phyloP scores from a whole-genome alignment of 2,113 vertebrate species.

The Phrynocephalus versicolor region DNA sequence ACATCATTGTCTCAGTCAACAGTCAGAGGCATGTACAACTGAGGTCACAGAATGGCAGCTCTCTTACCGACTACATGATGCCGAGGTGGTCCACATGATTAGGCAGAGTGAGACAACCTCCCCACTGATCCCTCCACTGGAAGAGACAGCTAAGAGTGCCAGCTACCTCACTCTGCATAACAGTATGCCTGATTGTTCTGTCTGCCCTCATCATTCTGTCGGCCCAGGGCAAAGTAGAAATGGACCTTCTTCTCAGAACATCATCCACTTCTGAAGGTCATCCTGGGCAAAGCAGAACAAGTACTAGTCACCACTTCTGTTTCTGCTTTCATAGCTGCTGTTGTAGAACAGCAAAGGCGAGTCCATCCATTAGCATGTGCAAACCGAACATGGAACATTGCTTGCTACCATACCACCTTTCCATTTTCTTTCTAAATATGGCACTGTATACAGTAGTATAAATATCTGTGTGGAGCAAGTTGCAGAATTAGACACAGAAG shows the following conservation, averaged over 20 bases:
- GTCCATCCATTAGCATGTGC: neutral
- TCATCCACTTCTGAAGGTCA: neutral
- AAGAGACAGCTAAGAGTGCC: no score
- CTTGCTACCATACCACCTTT: neutral
- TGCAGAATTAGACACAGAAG: neutral
- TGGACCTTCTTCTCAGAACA: neutral
- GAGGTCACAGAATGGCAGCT: conserved; percentile 3
- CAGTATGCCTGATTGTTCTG: neutral
- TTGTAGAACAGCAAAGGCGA: neutral
- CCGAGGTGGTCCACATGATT: no score
- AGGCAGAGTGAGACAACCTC: no score
- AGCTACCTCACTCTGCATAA: no score
- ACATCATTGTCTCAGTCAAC: neutral
- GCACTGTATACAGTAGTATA: neutral
- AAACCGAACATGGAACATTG: neutral
- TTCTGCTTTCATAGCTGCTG: neutral
- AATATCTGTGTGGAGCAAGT: neutral
- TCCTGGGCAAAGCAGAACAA: neutral
- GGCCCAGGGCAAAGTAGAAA: neutral
- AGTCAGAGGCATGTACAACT: conserved; percentile 19
- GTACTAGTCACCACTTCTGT: no score
- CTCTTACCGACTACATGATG: neutral
- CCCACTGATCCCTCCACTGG: no score
- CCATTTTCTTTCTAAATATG: neutral
- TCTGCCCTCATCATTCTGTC: neutral